A percentile compares a stretch with the other conserved stretches of the same genome.
These are phyloP conservation scores for Aphodius sticticus DNA, from an alignment of 2,888 invertebrate genomes.

Conservation along the genomic window DNA sequence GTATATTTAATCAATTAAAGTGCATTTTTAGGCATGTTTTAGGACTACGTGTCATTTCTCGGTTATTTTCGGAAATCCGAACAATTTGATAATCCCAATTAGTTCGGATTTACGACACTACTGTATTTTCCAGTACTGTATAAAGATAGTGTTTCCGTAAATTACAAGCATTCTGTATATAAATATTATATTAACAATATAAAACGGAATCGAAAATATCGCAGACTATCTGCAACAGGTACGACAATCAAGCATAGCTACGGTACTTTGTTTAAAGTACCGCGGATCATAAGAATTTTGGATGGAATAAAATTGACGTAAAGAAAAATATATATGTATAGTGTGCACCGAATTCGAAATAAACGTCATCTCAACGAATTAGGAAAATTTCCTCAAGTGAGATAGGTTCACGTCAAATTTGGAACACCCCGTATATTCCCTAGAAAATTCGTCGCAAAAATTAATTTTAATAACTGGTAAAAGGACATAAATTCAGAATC, in stretches of 20 bases:
- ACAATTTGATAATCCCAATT: no score
- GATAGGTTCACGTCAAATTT: no score
- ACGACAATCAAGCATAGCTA: not conserved
- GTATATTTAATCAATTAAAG: no score
- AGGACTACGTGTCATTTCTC: no score
- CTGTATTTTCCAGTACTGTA: not conserved
- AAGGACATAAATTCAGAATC: no score
- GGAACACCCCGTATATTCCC: no score
- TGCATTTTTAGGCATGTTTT: no score
- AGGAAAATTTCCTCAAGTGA: no score
- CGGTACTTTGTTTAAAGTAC: not conserved
- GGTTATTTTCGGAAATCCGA: no score
- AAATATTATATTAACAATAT: not conserved
- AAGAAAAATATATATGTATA: not conserved
- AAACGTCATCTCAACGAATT: not conserved
- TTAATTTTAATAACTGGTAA: no score
- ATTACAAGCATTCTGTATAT: not conserved
- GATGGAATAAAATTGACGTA: not conserved
- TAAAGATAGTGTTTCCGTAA: not conserved
- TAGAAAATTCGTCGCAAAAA: no score
- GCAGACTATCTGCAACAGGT: not conserved
- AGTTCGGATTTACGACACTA: no score
- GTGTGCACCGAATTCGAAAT: not conserved
- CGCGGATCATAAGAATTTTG: not conserved
- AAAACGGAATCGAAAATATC: slow-evolving; percentile 4